Conservation (phyloP, 37 sponge, comb jelly and placozoan genomes). For the Oopsacas minuta region DNA sequence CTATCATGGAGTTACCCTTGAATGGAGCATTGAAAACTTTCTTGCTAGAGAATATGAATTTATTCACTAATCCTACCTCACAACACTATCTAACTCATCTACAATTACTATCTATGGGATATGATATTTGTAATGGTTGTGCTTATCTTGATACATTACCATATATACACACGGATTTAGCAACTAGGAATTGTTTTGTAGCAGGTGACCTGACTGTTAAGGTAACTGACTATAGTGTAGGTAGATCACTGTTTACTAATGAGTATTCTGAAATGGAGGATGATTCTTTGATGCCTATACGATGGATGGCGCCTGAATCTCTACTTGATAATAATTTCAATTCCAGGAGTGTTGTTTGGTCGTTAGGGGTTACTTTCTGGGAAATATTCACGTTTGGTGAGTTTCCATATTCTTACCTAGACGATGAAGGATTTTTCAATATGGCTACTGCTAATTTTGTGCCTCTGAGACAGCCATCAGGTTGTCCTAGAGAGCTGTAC, state of each 20-base stretch:
- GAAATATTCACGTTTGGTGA: conserved; percentile 41
- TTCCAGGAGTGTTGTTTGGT: conserved; percentile 30
- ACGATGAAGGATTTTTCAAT: conserved; percentile 20
- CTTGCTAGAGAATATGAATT: conserved; percentile 23
- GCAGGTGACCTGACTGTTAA: conserved; percentile 51
- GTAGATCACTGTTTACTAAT: conserved; percentile 37
- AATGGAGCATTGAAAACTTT: conserved; percentile 78
- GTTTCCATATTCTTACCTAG: conserved; percentile 36
- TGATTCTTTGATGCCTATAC: conserved; percentile 44
- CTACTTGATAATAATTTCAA: neutral
- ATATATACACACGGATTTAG: conserved; percentile 39
- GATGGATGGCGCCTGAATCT: conserved; percentile 22
- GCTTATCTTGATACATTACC: neutral
- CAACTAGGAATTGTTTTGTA: conserved; percentile 68
- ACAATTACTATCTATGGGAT: neutral
- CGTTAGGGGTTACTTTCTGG: conserved; percentile 54
- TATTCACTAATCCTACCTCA: neutral
- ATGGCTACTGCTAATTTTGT: neutral
- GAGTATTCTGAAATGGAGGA: conserved; percentile 55
- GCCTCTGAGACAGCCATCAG: conserved; percentile 12
- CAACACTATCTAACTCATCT: neutral
- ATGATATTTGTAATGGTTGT: neutral
- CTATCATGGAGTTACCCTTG: conserved; percentile 48
- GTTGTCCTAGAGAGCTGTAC: conserved; percentile 2
- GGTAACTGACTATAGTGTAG: conserved; percentile 51